Evolutionary conservation across 2,888 invertebrate species (phyloP).

Genomic region (Harmothoe impar): DNA sequence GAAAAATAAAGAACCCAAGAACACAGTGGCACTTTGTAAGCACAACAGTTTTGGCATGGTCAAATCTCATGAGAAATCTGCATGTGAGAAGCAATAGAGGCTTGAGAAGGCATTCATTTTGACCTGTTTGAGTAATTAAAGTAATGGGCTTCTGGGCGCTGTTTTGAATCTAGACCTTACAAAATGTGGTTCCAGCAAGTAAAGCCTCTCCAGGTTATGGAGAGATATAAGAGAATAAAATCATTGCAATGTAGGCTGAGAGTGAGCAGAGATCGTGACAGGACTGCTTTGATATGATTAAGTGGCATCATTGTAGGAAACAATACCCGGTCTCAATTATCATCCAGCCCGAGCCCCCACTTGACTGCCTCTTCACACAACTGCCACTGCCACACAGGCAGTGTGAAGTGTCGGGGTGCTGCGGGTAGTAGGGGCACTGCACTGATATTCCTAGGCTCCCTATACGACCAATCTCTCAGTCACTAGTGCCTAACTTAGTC

Average conservation of each 20-base stretch:
- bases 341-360: neutral
- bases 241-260: neutral
- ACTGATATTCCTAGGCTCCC: too few species aligned
- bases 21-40: too few species aligned
- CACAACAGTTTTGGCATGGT: neutral
- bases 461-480: too few species aligned
- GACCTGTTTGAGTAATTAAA: too few species aligned
- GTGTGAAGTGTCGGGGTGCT: too few species aligned
- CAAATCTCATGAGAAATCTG: neutral
- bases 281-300: neutral
- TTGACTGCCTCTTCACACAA: neutral
- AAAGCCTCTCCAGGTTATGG: neutral
- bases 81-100: neutral
- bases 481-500: too few species aligned
- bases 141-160: neutral
- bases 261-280: neutral
- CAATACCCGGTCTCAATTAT: constrained; percentile 6
- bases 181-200: neutral
- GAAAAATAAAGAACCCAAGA: too few species aligned
- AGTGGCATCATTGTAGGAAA: neutral
- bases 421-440: too few species aligned
- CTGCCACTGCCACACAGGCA: too few species aligned
- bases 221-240: neutral
- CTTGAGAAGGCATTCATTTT: neutral
- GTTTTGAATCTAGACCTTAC: neutral